Conservation (phyloP, 35 echinoderm and acorn worm genomes). For the Eucidaris tribuloides region DNA sequence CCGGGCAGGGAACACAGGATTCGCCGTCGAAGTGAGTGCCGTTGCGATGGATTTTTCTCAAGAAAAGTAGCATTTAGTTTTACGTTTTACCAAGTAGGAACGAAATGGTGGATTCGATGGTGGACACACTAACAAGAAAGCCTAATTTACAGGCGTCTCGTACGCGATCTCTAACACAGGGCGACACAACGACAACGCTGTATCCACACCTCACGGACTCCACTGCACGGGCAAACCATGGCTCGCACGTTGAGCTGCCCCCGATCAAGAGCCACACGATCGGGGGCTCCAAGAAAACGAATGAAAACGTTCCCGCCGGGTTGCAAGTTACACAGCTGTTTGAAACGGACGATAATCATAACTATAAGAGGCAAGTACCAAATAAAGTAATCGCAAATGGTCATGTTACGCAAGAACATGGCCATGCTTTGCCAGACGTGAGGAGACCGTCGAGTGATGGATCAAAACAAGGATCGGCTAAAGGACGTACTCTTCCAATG, state of each 20-base stretch:
- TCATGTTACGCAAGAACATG: conserved; percentile 48
- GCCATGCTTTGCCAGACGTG: conserved; percentile 63
- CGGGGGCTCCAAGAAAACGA: conserved; percentile 75
- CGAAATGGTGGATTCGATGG: conserved; percentile 82
- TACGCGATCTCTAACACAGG: conserved; percentile 88
- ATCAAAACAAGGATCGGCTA: conserved; percentile 91
- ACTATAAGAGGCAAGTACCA: conserved; percentile 72
- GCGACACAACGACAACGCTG: conserved; percentile 39
- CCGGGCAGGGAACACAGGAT: not conserved
- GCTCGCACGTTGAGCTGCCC: conserved; percentile 90
- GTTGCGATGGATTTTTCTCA: conserved; percentile 5
- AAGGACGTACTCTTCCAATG: conserved; percentile 73
- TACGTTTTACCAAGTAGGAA: conserved; percentile 14
- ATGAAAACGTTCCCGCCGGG: conserved; percentile 78
- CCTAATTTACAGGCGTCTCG: conserved; percentile 94
- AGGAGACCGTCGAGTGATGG: conserved; percentile 65
- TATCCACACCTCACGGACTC: conserved; percentile 68
- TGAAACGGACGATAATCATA: conserved; percentile 97
- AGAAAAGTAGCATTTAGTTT: not conserved
- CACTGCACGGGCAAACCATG: conserved; percentile 66
- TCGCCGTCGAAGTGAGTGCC: not conserved
- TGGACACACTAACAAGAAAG: conserved; percentile 94
- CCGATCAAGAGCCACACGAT: conserved; percentile 93
- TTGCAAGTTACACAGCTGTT: conserved; percentile 96
- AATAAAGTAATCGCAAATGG: conserved; percentile 39